Base-by-base conservation (phyloP, 2,888 invertebrate genomes). In the Antitype chi region DNA sequence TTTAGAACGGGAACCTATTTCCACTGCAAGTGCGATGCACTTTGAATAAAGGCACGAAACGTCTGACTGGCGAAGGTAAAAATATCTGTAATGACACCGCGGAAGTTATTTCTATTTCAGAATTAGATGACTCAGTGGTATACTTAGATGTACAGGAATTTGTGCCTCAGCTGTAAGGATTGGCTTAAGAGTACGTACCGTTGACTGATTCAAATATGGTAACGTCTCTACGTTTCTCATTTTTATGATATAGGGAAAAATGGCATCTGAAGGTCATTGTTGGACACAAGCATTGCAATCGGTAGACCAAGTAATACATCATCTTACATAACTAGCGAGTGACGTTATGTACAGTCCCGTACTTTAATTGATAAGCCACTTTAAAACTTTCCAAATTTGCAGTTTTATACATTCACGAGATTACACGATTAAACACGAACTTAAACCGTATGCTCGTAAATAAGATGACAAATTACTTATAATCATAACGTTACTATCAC, bases 11-110 rank as follows among this genome's bases (percentile, higher is more conserved):
- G 81, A 87, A 87, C 88, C 94, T 94, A 94, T 94, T 95, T 93
- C 81, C 78, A 85, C 84, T 82, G 84, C 87, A 91, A 93, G 94
- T 91, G 91, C 94, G 91, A 92, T 95, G 95, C 95, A 93, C 95
- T 94, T 91, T 91, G 90, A 80, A 86, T 89, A 90, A 90, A 90
- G 88, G 81, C 85, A 88, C 85, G 88, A 84, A 88, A 75, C 79
- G 76, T 80, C 86, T 87, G 89, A 91, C 86, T 88, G 81, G 86
- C 67, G 66, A 64, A 73, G 81, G 77, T 90, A 88, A 87, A 89
- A 89, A 90, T 90, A 88, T 57, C 72, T 74, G 76, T 74, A 82
- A 74, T 81, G 74, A 70, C 74, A 76, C 70, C 80, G 76, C 78
- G 84, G 85, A 87, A 85, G 84, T 77, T n/a, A n/a, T n/a, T 53